Conservation (phyloP, 2,797 vertebrate species). For the Cyclopterus lumpus region DNA sequence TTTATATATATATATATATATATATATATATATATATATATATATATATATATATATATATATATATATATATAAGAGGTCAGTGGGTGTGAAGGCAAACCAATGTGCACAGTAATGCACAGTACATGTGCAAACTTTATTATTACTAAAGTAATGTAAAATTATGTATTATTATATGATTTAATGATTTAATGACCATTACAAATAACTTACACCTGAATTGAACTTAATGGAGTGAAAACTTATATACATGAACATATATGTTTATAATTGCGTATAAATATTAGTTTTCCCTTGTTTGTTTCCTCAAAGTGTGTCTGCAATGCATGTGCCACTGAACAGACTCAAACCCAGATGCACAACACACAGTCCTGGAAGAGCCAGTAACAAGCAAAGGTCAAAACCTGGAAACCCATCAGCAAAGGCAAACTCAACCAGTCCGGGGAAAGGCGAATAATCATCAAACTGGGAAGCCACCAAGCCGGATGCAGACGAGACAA, state of each 20-base stretch:
- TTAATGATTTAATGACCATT: accelerated
- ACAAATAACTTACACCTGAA: neutral
- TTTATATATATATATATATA: too few species aligned
- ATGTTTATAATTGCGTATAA: too few species aligned
- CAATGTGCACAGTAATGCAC: neutral
- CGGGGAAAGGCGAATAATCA: neutral
- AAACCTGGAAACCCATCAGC: slow-evolving; percentile 7
- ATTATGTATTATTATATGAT: neutral
- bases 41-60: too few species aligned
- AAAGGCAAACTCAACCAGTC: neutral
- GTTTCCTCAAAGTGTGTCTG: neutral
- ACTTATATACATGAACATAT: too few species aligned
- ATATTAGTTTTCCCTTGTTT: too few species aligned
- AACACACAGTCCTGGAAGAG: neutral
- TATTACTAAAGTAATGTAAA: neutral
- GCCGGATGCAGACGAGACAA: neutral
- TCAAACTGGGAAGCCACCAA: neutral
- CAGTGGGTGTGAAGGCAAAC: neutral
- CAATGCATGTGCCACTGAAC: neutral
- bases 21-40: too few species aligned
- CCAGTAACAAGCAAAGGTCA: neutral
- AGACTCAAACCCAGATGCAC: neutral
- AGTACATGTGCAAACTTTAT: neutral
- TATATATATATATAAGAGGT: too few species aligned
- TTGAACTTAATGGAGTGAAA: neutral